These are phyloP conservation scores for Drosophila pachea DNA, from an alignment of 1,140 invertebrate species.

Conservation along the genomic window DNA sequence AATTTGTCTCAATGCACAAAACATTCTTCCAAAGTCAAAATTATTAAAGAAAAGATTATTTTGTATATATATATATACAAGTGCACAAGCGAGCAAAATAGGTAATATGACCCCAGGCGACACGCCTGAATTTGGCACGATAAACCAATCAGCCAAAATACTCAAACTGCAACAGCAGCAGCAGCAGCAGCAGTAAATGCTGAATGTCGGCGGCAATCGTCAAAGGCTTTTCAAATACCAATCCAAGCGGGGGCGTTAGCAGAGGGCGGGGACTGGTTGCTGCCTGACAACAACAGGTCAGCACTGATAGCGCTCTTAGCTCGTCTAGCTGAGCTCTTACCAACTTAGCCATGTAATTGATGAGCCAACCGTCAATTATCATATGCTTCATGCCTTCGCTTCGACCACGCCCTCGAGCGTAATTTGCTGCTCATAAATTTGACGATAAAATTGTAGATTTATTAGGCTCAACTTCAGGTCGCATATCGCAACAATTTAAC, in stretches of 20 bases:
- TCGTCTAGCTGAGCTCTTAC: conserved; percentile 11
- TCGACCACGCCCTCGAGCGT: conserved; percentile 21
- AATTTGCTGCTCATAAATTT: conserved; percentile 41
- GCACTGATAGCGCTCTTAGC: conserved; percentile 9
- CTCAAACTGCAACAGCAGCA: conserved; percentile 41
- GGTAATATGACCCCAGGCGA: conserved; percentile 66
- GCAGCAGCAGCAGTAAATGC: conserved; percentile 10
- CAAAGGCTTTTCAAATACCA: conserved; percentile 52
- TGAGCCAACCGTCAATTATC: conserved; percentile 61
- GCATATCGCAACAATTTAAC: conserved; percentile 54
- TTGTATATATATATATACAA: not conserved
- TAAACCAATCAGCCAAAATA: conserved; percentile 69
- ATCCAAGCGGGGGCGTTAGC: conserved; percentile 2
- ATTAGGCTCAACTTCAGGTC: conserved; percentile 42
- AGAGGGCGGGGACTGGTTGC: conserved; percentile 23
- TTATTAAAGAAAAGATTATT: conserved; percentile 35
- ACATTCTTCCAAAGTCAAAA: conserved; percentile 66
- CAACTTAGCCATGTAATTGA: conserved; percentile 40
- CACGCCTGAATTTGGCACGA: conserved; percentile 75
- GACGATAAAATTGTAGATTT: conserved; percentile 67
- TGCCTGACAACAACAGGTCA: conserved; percentile 31
- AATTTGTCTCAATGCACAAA: conserved; percentile 48
- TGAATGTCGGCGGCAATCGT: conserved; percentile 43
- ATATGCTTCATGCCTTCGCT: conserved; percentile 31
- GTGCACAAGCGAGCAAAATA: conserved; percentile 40